Base-by-base conservation (phyloP, 1,140 invertebrate species). In the Sweltsa coloradensis region DNA sequence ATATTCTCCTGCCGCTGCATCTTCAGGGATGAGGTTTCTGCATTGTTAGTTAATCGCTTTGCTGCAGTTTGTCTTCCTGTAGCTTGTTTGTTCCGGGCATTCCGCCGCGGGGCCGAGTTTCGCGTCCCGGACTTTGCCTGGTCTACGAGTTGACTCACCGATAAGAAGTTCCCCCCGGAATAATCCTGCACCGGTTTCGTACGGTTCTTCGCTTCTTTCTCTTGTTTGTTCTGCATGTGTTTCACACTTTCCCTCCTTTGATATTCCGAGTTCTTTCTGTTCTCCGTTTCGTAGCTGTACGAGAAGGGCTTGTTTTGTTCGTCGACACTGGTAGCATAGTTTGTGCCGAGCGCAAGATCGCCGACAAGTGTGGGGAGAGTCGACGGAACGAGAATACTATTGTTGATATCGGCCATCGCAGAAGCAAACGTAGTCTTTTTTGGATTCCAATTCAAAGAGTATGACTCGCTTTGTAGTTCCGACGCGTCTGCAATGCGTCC, bases 121-220 rank as follows among this genome's bases (percentile, higher is more conserved):
- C 36, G 7, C 36, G 18, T 37, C 23, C 22, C 34, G 19, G 46
- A 40, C 51, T 75, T 75, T 47, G 67, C 68, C 23, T 73, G 71
- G 49, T 80, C 75, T 9, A 80, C 75, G 7, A 80, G 54, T 51
- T 80, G 76, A 61, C 76, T 80, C 0, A 80, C 78, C 0, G 78
- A 80, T 4, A 80, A 54, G 41, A 79, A 79, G 42, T 11, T 46
- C 34, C 9, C 25, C n/a, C n/a, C n/a, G n/a, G n/a, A n/a, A n/a
- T n/a, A n/a, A n/a, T n/a, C n/a, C n/a, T n/a, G n/a, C n/a, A n/a
- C n/a, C n/a, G n/a, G n/a, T n/a, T n/a, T n/a, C n/a, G n/a, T 37
- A 37, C 26, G 42, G 16, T 25, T 21, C 31, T 27, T 45, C 26
- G 9, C 43, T 34, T 45, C 22, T 16, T 27, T 2, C 26, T 3